These are phyloP conservation scores for Teleopsis dalmanni DNA, from an alignment of 1,140 invertebrate genomes.

Conservation along the genomic window DNA sequence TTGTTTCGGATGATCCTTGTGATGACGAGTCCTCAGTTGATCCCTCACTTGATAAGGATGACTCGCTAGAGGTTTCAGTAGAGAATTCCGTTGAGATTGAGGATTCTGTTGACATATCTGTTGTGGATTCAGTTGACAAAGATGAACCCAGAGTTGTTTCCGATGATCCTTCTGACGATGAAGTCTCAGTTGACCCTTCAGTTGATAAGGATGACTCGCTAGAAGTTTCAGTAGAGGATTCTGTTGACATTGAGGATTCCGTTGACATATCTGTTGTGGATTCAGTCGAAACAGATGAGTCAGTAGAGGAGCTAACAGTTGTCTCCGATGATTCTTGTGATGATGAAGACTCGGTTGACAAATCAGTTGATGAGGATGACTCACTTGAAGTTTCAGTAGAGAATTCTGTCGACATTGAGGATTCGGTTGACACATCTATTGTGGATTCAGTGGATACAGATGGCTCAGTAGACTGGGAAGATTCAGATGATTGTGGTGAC, in stretches of 20 bases:
- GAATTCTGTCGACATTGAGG: constrained; percentile 13
- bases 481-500: constrained; percentile 20
- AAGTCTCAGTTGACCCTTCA: constrained; percentile 8
- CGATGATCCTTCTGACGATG: neutral
- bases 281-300: constrained; percentile 14
- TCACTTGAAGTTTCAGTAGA: constrained; percentile 16
- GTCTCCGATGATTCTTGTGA: constrained; percentile 16
- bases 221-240: constrained; percentile 4
- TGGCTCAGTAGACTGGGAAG: constrained; percentile 12
- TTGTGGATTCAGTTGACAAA: constrained; percentile 11
- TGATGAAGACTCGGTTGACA: constrained; percentile 12
- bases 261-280: constrained; percentile 11
- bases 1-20: constrained; percentile 11
- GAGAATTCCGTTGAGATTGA: constrained; percentile 17
- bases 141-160: constrained; percentile 10
- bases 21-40: constrained; percentile 3
- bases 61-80: constrained; percentile 16
- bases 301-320: constrained; percentile 13
- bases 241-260: neutral
- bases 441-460: constrained; percentile 7
- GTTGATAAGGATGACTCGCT: neutral
- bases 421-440: constrained; percentile 8
- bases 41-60: constrained; percentile 12
- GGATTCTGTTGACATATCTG: constrained; percentile 11
- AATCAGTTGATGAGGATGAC: constrained; percentile 16